Conservation (phyloP, 2,888 invertebrate genomes). For the Drosophila emarginata region DNA sequence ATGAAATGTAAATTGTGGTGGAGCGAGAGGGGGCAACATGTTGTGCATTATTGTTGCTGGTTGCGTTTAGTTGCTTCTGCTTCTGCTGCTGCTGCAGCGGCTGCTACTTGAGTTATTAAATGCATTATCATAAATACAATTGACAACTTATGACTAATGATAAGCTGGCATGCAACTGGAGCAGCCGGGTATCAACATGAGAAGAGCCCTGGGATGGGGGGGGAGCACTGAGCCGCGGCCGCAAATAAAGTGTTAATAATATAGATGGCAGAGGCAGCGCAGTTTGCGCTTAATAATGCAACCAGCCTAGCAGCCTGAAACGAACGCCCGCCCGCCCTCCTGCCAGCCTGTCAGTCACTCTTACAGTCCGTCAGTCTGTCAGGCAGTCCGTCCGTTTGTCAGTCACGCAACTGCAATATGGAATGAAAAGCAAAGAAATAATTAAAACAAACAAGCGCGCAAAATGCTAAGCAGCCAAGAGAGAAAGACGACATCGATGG, state of each 20-base stretch:
- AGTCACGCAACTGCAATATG: conserved; percentile 64
- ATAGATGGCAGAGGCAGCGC: conserved; percentile 72
- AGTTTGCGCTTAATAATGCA: conserved; percentile 75
- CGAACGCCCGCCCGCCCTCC: conserved; percentile 16
- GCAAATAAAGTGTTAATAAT: conserved; percentile 78
- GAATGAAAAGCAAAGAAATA: conserved; percentile 68
- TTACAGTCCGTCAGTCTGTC: conserved; percentile 1
- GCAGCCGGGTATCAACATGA: conserved; percentile 13
- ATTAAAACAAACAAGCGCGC: conserved; percentile 78
- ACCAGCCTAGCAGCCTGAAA: conserved; percentile 33
- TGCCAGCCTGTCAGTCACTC: conserved; percentile 36
- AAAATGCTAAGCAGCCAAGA: conserved; percentile 68
- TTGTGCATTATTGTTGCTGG: conserved; percentile 38
- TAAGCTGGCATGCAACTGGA: conserved; percentile 72
- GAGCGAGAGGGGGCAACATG: conserved; percentile 14
- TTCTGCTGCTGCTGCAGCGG: conserved; percentile 1
- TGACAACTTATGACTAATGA: conserved; percentile 78
- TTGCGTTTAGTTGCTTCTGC: no score
- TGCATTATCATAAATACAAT: conserved; percentile 76
- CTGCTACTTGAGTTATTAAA: conserved; percentile 72
- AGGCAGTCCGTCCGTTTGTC: conserved; percentile 27
- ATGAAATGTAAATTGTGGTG: neutral
- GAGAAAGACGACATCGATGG: conserved; percentile 1
- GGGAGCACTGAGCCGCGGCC: conserved; percentile 13
- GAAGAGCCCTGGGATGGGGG: neutral